Percentiles rank a stretch among this genome's conserved stretches.
Conservation (phyloP, 2,888 invertebrate species). For the Mesorhabditis sp. region DNA sequence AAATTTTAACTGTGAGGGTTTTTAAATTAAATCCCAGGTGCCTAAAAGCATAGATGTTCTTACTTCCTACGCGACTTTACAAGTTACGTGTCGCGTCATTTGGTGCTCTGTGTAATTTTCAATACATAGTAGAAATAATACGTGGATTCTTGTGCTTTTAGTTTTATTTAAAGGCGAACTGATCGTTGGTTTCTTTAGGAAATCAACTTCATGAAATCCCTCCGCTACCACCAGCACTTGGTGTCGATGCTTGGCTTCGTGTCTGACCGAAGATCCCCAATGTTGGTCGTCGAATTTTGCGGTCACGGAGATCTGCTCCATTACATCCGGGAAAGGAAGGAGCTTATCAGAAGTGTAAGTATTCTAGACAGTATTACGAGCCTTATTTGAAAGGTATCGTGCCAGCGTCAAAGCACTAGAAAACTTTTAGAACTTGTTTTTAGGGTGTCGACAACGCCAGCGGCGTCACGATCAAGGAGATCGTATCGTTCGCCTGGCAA, state of each 20-base stretch:
- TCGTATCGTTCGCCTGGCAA: constrained; percentile 50
- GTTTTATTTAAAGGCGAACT: neutral
- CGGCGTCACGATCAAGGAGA: constrained; percentile 41
- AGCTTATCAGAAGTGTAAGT: constrained; percentile 9
- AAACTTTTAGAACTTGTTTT: no score
- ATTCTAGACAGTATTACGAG: neutral
- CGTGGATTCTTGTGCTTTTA: no score
- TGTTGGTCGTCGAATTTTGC: constrained; percentile 46
- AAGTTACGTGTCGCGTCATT: no score
- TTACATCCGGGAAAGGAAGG: constrained; percentile 33
- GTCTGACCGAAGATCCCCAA: constrained; percentile 37
- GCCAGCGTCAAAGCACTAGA: neutral
- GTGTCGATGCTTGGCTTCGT: constrained; percentile 51
- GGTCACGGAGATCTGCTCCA: constrained; percentile 48
- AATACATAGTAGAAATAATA: no score
- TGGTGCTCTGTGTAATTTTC: no score
- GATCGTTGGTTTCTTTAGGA: constrained; percentile 23
- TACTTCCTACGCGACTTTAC: no score
- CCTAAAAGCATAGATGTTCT: neutral
- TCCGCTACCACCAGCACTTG: constrained; percentile 49
- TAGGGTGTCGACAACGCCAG: constrained; percentile 29
- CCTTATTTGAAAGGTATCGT: constrained; percentile 9
- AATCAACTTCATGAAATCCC: constrained; percentile 53
- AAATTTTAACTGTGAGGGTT: neutral
- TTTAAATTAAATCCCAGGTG: neutral